Conservation (phyloP, 2,113 vertebrate genomes). For the Natator depressus region DNA sequence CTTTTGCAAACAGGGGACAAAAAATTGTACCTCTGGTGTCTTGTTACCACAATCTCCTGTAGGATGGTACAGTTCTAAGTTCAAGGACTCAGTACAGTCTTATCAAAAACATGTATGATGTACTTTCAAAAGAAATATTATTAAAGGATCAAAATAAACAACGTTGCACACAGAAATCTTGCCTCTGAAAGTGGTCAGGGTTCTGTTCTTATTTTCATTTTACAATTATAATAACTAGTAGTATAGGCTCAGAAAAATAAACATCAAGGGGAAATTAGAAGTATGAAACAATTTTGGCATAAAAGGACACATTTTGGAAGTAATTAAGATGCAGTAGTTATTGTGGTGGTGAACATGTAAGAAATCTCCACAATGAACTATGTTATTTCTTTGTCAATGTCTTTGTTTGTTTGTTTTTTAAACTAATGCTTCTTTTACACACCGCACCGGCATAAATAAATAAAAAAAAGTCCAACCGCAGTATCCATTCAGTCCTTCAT, state of each 20-base stretch:
- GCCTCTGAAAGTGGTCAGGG: rapidly evolving
- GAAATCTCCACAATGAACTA: conserved; percentile 34
- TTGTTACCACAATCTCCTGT: rapidly evolving
- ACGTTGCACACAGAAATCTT: rapidly evolving
- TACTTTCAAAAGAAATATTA: not conserved
- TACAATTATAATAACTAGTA: not conserved
- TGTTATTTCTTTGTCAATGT: not conserved
- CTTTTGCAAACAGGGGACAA: not conserved
- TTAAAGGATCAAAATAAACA: rapidly evolving
- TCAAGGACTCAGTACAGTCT: not conserved
- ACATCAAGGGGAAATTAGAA: conserved; percentile 15
- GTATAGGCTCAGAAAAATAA: not conserved
- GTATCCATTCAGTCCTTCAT: not conserved
- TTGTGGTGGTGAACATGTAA: not conserved
- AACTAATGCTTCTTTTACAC: not conserved
- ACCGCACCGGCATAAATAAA: not conserved
- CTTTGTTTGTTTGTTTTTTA: not conserved
- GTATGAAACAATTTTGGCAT: conserved; percentile 32
- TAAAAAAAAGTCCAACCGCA: rapidly evolving
- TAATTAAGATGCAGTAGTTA: conserved; percentile 30
- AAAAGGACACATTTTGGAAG: conserved; percentile 59
- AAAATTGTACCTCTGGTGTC: rapidly evolving
- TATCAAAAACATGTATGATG: not conserved
- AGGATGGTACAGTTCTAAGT: rapidly evolving
- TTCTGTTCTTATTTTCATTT: rapidly evolving